phyloP scores from a whole-genome alignment of 2,888 invertebrate genomes.

The Drosophila fungiperda region DNA sequence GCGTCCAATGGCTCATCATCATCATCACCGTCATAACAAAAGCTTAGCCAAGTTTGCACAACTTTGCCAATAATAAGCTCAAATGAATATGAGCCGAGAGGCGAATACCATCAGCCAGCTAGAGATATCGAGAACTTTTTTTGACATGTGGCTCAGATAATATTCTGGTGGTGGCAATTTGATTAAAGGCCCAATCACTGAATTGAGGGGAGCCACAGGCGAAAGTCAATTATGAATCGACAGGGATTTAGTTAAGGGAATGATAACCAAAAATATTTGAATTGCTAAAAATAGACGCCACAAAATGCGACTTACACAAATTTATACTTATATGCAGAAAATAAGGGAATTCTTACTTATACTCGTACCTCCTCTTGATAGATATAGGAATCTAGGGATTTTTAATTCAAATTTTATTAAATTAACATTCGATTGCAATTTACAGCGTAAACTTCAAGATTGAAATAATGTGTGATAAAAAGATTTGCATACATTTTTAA shows the following conservation, averaged over 20 bases:
- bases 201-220: constrained; percentile 24
- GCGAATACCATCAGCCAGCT: constrained; percentile 29
- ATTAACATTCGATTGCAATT: too few relatives aligned
- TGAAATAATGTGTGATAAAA: background rate
- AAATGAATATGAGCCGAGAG: constrained; percentile 67
- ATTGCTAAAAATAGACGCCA: constrained; percentile 19
- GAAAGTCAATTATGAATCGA: constrained; percentile 44
- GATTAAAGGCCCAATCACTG: constrained; percentile 61
- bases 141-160: constrained; percentile 67
- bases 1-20: constrained; percentile 58
- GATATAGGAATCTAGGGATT: background rate
- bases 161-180: constrained; percentile 50
- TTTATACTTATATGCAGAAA: background rate
- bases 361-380: background rate
- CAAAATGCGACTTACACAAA: constrained; percentile 1
- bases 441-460: background rate
- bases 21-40: constrained; percentile 74
- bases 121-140: constrained; percentile 56
- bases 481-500: background rate
- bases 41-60: constrained; percentile 70
- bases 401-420: background rate
- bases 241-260: constrained; percentile 36
- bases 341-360: background rate
- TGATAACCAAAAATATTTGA: constrained; percentile 33
- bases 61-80: constrained; percentile 80